These are phyloP conservation scores for Hypena proboscidalis DNA, from an alignment of 2,888 invertebrate species.

Conservation along the genomic window DNA sequence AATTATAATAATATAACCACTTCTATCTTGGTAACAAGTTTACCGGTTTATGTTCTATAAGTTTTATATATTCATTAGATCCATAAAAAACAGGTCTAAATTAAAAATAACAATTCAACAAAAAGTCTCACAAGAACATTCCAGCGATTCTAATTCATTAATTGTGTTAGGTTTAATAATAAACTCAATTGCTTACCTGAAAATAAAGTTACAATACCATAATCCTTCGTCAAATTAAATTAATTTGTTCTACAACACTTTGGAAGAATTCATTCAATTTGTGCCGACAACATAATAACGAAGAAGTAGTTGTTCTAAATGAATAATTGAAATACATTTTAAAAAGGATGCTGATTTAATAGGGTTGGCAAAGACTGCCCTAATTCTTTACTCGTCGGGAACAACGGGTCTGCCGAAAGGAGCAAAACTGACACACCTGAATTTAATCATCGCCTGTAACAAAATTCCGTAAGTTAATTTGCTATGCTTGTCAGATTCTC, in stretches of 20 bases:
- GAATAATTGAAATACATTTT: constrained; percentile 36
- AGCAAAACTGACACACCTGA: constrained; percentile 63
- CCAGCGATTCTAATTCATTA: background rate
- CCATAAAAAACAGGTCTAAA: no score
- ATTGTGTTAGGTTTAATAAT: background rate
- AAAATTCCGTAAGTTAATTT: constrained; percentile 57
- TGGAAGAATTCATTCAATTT: constrained; percentile 9
- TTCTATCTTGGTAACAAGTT: no score
- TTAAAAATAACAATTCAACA: no score
- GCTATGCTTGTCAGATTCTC: background rate
- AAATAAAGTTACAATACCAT: constrained; percentile 3
- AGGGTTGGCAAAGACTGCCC: constrained; percentile 52
- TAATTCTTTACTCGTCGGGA: constrained; percentile 71
- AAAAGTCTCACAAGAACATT: no score
- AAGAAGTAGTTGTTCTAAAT: constrained; percentile 35
- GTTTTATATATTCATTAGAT: no score
- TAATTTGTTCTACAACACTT: constrained; percentile 7
- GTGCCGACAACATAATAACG: constrained; percentile 25
- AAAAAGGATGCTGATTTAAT: constrained; percentile 38
- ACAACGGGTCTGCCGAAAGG: constrained; percentile 71
- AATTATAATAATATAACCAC: no score
- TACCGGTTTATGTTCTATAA: no score
- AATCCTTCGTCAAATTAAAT: constrained; percentile 4
- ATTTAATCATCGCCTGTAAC: constrained; percentile 54
- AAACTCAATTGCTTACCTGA: background rate